Evolutionary conservation across 2,888 invertebrate genomes (phyloP).

Genomic region (Torymus aiolomorphi): DNA sequence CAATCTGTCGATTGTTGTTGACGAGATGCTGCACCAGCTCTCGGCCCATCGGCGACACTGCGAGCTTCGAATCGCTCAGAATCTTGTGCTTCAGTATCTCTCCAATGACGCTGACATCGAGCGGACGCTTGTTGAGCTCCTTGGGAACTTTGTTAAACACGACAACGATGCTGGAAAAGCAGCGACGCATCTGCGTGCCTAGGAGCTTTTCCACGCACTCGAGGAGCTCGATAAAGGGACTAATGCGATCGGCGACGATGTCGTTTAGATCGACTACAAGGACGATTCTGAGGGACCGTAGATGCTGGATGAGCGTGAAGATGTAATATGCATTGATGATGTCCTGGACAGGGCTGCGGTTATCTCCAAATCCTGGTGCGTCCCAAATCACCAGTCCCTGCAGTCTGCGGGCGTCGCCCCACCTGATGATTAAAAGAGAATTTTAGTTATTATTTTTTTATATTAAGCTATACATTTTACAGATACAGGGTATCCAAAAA

Average conservation of each 20-base stretch:
- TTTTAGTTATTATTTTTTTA: too few relatives aligned
- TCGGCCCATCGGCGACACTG: too few relatives aligned
- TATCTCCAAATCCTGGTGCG: neutral
- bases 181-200: neutral
- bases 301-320: neutral
- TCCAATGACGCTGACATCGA: too few relatives aligned
- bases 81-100: too few relatives aligned
- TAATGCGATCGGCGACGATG: neutral
- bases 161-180: slow-evolving; percentile 6
- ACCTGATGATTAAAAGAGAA: neutral
- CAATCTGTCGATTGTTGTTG: too few relatives aligned
- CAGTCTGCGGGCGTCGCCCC: neutral
- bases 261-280: slow-evolving; percentile 28
- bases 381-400: slow-evolving; percentile 7
- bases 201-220: neutral
- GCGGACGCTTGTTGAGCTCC: too few relatives aligned
- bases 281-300: slow-evolving; percentile 14
- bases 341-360: slow-evolving; percentile 1
- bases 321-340: slow-evolving; percentile 32
- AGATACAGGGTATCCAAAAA: too few relatives aligned
- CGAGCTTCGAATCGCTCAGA: too few relatives aligned
- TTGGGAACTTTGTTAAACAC: slow-evolving; percentile 41
- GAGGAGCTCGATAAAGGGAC: neutral
- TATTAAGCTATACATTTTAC: too few relatives aligned
- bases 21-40: too few relatives aligned